phyloP scores from a whole-genome alignment of 2,888 invertebrate species.

The Tetragnatha montana region DNA sequence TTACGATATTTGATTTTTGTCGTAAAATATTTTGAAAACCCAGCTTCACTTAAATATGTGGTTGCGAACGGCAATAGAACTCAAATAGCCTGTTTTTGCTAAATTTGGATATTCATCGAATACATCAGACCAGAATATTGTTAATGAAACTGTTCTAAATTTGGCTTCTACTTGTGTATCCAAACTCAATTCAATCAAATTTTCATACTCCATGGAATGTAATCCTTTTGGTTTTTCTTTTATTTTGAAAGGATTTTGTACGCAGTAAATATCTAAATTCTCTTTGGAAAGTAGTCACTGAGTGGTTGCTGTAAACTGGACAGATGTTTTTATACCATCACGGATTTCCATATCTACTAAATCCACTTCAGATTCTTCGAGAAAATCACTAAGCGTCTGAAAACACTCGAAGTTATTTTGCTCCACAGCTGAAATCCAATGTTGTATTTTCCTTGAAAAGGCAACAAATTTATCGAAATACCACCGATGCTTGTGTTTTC shows the following conservation, averaged over 20 bases:
- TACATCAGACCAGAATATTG: conserved; percentile 16
- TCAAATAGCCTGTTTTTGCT: conserved; percentile 3
- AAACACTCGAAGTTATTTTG: conserved; percentile 18
- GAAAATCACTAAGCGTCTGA: neutral
- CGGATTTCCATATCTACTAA: conserved; percentile 20
- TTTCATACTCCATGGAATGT: conserved; percentile 11
- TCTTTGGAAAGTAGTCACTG: conserved; percentile 8
- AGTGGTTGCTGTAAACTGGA: neutral
- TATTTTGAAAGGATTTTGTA: conserved; percentile 2
- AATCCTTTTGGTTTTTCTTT: conserved; percentile 10
- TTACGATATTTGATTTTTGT: conserved; percentile 8
- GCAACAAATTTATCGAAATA: neutral
- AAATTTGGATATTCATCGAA: conserved; percentile 11
- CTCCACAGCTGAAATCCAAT: conserved; percentile 8
- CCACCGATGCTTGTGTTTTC: too few relatives aligned
- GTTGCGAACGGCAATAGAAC: conserved; percentile 3
- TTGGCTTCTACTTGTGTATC: conserved; percentile 16
- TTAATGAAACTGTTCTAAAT: conserved; percentile 7
- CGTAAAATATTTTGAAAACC: conserved; percentile 20
- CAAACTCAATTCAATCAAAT: conserved; percentile 10
- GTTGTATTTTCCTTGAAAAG: neutral
- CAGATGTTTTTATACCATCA: conserved; percentile 16
- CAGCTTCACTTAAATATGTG: conserved; percentile 16
- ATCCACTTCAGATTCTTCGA: neutral
- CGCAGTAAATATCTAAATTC: conserved; percentile 2